These are phyloP conservation scores for Daboia siamensis DNA, from an alignment of 2,113 vertebrate genomes.

Conservation along the genomic window DNA sequence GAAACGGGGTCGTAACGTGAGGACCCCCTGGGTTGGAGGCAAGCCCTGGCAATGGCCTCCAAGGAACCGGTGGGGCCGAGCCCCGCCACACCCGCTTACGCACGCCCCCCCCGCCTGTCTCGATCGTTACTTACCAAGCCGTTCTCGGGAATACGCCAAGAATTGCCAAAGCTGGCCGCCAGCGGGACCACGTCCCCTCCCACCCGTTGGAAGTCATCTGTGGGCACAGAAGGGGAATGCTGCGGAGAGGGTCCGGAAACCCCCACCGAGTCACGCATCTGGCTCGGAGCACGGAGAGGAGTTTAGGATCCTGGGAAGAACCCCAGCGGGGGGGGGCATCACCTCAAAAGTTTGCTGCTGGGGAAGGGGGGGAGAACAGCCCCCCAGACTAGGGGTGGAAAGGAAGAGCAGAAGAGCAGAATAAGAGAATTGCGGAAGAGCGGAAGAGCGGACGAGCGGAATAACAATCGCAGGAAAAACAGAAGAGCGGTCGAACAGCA, in stretches of 20 bases:
- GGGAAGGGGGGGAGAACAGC: background rate
- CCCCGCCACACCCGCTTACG: no score
- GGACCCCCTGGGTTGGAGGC: background rate
- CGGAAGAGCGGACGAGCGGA: no score
- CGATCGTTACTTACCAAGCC: conserved; percentile 58
- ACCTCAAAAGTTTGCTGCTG: background rate
- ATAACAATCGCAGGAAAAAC: no score
- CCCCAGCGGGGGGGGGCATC: background rate
- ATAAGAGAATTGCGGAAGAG: no score
- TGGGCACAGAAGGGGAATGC: background rate
- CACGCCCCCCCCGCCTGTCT: fast-evolving
- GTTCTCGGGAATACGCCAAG: conserved; percentile 78
- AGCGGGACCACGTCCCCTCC: conserved; percentile 64
- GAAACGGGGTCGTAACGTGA: background rate
- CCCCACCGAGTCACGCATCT: background rate
- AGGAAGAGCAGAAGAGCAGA: background rate
- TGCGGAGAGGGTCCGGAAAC: background rate
- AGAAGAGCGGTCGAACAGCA: no score
- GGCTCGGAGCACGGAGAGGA: background rate
- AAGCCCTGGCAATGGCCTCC: fast-evolving
- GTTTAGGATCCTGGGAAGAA: background rate
- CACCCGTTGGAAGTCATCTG: conserved; percentile 56
- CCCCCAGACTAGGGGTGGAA: background rate
- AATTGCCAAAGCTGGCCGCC: conserved; percentile 84
- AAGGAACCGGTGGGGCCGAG: background rate